Evolutionary conservation across 2,113 vertebrate species (phyloP).

Genomic region (Pollachius pollachius): DNA sequence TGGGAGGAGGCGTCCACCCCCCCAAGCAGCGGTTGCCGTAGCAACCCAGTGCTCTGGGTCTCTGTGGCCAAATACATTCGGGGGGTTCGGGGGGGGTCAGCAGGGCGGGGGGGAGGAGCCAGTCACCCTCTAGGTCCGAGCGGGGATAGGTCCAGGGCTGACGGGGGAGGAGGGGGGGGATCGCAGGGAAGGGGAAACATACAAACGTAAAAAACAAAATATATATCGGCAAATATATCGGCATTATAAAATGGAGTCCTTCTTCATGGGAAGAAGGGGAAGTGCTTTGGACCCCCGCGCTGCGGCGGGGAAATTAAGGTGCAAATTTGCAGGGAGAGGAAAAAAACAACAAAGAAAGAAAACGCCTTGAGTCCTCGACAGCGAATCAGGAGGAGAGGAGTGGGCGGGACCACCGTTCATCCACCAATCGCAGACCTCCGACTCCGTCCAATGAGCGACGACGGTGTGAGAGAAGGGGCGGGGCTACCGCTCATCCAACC

Average conservation of each 20-base stretch:
- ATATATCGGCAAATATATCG: conserved; percentile 38
- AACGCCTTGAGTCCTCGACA: conserved; percentile 44
- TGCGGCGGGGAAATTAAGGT: conserved; percentile 66
- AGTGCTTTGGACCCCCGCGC: conserved; percentile 44
- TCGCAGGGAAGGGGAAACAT: conserved; percentile 32
- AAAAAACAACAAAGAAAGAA: conserved; percentile 5
- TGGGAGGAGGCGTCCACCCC: no score
- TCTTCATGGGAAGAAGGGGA: conserved; percentile 37
- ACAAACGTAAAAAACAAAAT: conserved; percentile 29
- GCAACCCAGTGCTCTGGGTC: conserved; percentile 29
- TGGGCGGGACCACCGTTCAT: conserved; percentile 6
- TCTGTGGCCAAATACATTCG: conserved; percentile 65
- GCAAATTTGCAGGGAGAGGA: conserved; percentile 65
- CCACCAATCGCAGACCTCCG: conserved; percentile 9
- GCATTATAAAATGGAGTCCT: conserved; percentile 27
- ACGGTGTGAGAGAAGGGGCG: conserved; percentile 30
- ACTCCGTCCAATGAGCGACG: conserved; percentile 20
- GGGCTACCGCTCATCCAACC: not conserved
- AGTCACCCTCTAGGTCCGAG: conserved; percentile 55
- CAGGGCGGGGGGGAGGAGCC: conserved; percentile 20
- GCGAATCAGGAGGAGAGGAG: conserved; percentile 30
- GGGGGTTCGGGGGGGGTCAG: conserved; percentile 31
- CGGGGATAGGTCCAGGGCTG: conserved; percentile 20
- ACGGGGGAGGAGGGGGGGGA: conserved; percentile 9
- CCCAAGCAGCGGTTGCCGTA: no score